Evolutionary conservation across 2,113 vertebrate genomes (phyloP).

Genomic region (Catharus bicknelli): DNA sequence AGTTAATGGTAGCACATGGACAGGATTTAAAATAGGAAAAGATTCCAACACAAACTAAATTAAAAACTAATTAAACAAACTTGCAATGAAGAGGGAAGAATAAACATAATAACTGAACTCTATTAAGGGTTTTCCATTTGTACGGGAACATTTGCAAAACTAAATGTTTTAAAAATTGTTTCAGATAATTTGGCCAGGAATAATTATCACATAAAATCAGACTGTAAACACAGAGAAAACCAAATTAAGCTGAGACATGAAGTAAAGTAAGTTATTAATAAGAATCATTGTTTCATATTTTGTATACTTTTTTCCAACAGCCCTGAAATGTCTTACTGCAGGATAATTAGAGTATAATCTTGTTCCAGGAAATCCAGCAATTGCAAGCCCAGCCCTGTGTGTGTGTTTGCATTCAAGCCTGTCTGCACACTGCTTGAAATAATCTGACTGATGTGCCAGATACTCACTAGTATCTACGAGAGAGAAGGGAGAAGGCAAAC

Average conservation of each 20-base stretch:
- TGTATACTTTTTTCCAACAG: background rate
- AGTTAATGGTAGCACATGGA: background rate
- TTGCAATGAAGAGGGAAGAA: background rate
- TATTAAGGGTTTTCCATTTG: constrained; percentile 28
- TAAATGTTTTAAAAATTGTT: constrained; percentile 9
- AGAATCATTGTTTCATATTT: background rate
- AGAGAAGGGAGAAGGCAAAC: background rate
- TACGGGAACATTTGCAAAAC: constrained; percentile 1
- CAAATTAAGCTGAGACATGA: background rate
- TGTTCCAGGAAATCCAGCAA: background rate
- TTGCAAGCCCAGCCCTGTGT: background rate
- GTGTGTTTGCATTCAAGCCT: background rate
- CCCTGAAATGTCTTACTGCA: background rate
- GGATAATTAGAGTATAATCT: background rate
- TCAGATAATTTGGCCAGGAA: background rate
- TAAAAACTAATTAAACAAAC: constrained; percentile 16
- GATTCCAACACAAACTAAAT: background rate
- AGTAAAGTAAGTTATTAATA: background rate
- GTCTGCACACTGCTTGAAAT: background rate
- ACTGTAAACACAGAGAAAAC: background rate
- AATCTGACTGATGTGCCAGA: background rate
- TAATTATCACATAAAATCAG: constrained; percentile 9
- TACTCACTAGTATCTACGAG: background rate
- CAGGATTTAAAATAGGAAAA: background rate
- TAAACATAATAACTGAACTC: background rate